phyloP scores from a whole-genome alignment of 2,113 vertebrate genomes.

The Pituophis catenifer region DNA sequence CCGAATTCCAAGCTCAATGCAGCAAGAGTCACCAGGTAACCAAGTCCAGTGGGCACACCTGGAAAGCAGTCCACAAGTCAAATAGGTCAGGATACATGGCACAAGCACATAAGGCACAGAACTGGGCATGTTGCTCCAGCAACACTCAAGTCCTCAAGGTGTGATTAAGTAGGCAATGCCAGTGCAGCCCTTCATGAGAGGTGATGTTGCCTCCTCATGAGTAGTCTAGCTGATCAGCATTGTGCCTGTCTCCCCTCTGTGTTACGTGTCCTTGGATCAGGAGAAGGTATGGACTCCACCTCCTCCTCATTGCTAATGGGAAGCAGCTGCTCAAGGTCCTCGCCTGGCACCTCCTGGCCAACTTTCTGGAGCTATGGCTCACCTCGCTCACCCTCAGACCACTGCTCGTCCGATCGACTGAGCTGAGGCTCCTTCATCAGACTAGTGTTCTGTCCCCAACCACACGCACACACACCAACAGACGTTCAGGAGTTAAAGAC shows the following conservation, averaged over 20 bases:
- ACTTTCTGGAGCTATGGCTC: background rate
- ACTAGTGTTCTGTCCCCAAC: too few species aligned
- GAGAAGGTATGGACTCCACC: background rate
- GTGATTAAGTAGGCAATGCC: background rate
- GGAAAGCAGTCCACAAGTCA: background rate
- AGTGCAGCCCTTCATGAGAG: background rate
- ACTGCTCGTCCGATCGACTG: background rate
- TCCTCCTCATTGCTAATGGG: background rate
- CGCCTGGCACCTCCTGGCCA: background rate
- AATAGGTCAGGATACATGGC: background rate
- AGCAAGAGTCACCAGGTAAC: too few species aligned
- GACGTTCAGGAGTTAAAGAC: too few species aligned
- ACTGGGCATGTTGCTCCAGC: background rate
- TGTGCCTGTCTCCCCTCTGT: background rate
- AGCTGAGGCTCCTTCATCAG: background rate
- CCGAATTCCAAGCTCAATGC: too few species aligned
- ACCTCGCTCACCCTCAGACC: background rate
- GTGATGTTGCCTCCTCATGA: background rate
- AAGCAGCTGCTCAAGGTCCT: background rate
- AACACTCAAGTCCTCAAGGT: background rate
- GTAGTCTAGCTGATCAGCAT: background rate
- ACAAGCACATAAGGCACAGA: background rate
- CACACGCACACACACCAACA: too few species aligned
- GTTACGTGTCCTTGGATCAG: background rate
- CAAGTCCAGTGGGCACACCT: background rate